A percentile compares a stretch with the other conserved stretches of the same genome.
phyloP scores from a whole-genome alignment of 2,113 vertebrate species.

The Mustelus asterias region DNA sequence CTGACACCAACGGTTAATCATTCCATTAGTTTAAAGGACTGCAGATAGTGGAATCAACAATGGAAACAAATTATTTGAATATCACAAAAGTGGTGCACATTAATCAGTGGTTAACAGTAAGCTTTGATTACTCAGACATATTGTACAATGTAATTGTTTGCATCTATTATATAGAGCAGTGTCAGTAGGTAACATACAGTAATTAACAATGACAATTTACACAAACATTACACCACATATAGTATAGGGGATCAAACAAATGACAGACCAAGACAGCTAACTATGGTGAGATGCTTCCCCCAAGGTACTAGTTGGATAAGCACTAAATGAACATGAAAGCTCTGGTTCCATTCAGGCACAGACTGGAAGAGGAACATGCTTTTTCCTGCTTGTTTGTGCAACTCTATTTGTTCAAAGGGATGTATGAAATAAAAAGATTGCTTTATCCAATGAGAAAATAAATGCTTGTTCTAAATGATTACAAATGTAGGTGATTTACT shows the following conservation, averaged over 20 bases:
- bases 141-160: constrained; percentile 1
- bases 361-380: background rate
- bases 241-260: constrained; percentile 5
- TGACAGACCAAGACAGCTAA: background rate
- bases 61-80: background rate
- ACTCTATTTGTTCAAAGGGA: background rate
- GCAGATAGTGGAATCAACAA: constrained; percentile 1
- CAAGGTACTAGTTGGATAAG: background rate
- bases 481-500: background rate
- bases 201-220: background rate
- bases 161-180: background rate
- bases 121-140: background rate
- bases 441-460: background rate
- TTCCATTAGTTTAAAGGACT: background rate
- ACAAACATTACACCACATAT: background rate
- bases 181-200: background rate
- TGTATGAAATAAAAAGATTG: background rate
- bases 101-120: background rate
- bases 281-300: background rate
- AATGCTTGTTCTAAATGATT: background rate
- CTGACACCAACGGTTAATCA: background rate
- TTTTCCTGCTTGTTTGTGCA: background rate
- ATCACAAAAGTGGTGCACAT: background rate
- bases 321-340: background rate
- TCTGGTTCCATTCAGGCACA: background rate